Base-by-base conservation (phyloP, 2,888 invertebrate genomes). In the Hecatera dysodea region DNA sequence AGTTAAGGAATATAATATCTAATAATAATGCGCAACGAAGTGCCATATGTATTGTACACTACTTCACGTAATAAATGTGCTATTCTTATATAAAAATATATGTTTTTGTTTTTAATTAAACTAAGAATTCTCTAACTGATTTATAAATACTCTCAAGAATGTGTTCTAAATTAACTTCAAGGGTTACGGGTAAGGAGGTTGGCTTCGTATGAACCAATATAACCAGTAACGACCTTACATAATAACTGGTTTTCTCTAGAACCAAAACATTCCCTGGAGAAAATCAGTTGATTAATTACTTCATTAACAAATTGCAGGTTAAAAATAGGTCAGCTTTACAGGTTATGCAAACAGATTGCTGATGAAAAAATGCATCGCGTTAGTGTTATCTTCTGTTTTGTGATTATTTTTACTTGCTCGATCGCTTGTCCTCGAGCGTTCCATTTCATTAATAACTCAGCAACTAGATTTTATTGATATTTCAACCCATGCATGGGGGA, bases 41-140 rank as follows among this genome's bases (percentile, higher is more conserved):
- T 95, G 95, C 94, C 95, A 94, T 94, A 88, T 90, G 86, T 90
- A 89, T 83, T 88, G 87, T 90, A 90, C 88, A 89, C 89, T 85
- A 92, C 90, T 91, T 90, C 87, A 88, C 75, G 81, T 83, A 89
- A 87, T 91, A 92, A 91, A 91, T 83, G 80, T 89, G 76, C 84
- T 86, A 88, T 86, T 88, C 80, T 84, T 83, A 52, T 83, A 56
- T 78, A 62, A 61, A 15, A 42, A 22, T 17, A 62, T 11, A 48
- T 82, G 1, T 81, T 82, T 44, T 15, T n/a, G n/a, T n/a, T 36
- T 22, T 56, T 2, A 24, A 69, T 74, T 75, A 33, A 29, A 24
- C 15, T 2, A 3, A 17, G 9, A 27, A 11, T 22, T 29, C 22
- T 36, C 22, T 9, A 33, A 15, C 4, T 17, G 9, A 17, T 50